Evolutionary conservation across 1,140 invertebrate species (phyloP), one percentile per base, ranked within the genome.

Genomic region (Eueides isabella): DNA sequence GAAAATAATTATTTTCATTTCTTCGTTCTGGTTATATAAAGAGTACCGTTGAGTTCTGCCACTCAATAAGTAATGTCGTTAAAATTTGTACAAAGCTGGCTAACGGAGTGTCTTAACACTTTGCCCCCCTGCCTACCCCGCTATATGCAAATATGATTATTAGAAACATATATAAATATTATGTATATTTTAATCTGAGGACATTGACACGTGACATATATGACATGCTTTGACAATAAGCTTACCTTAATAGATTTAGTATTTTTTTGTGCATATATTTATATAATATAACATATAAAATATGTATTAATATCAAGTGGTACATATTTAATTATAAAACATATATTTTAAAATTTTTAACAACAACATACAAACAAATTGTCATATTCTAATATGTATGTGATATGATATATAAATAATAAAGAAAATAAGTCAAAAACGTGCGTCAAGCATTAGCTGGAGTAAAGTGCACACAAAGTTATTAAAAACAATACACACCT

Each of bases 401-500:
- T 63, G 61, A 63, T 62, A 6, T 30, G 30, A 29, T n/a, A n/a
- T 31, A 26, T 23, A 55, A 55, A 55, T n/a, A n/a, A n/a, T n/a
- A n/a, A 26, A 38, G 5, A 23, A 41, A 35, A 38, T 5, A 38
- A 35, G 14, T 66, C 19, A 44, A 26, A 11, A 26, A 26, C 9
- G 14, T 68, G 48, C 23, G 30, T 68, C 1, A 33, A 23, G n/a
- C 19, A 5, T 19, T 61, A 30, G 55, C 11, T 9, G 12, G 38
- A 67, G 12, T 31, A 68, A 19, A 19, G 31, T 41, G 63, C 62
- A 66, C 29, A 67, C 66, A 55, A 35, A 75, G 28, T 30, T 61
- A 67, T 55, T 68, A 68, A 35, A 66, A 68, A 76, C 70, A 83
- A 88, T 87, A 92, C 89, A 89, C 88, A 92, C 90, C 90, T 91